Conservation (phyloP, 2,888 invertebrate genomes). For the Luffia ferchaultella region DNA sequence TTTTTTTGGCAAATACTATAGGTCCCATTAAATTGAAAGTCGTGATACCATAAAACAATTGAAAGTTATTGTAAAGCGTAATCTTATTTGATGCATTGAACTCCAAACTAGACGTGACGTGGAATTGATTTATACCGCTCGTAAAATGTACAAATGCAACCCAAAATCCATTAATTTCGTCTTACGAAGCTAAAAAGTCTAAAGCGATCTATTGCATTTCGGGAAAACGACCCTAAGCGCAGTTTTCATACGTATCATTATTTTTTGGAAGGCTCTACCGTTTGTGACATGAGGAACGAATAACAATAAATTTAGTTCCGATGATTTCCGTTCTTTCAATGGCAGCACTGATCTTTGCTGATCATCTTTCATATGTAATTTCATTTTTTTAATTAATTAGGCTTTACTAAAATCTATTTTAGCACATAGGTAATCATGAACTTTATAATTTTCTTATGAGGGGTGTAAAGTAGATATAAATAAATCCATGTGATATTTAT, state of each 20-base stretch:
- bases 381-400: too few relatives aligned
- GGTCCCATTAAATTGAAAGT: too few relatives aligned
- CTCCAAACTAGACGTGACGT: slow-evolving; percentile 25
- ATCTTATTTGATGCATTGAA: slow-evolving; percentile 14
- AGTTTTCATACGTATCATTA: slow-evolving; percentile 33
- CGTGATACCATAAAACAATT: slow-evolving; percentile 6
- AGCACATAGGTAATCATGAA: too few relatives aligned
- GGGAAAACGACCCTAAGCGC: slow-evolving; percentile 30
- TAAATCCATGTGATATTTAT: too few relatives aligned
- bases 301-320: slow-evolving; percentile 32
- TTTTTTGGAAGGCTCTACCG: slow-evolving; percentile 22
- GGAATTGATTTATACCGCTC: slow-evolving; percentile 30
- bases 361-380: too few relatives aligned
- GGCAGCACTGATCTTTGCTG: slow-evolving; percentile 38
- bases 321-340: slow-evolving; percentile 22
- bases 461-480: too few relatives aligned
- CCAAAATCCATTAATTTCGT: slow-evolving; percentile 25
- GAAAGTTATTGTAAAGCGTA: slow-evolving; percentile 4
- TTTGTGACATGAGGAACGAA: slow-evolving; percentile 21
- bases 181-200: slow-evolving; percentile 19
- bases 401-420: too few relatives aligned
- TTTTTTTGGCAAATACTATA: too few relatives aligned
- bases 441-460: too few relatives aligned
- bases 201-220: slow-evolving; percentile 23
- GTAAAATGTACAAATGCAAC: slow-evolving; percentile 28